Base-by-base conservation (phyloP, 1,140 invertebrate species). In the Plectrocnemia conspersa region DNA sequence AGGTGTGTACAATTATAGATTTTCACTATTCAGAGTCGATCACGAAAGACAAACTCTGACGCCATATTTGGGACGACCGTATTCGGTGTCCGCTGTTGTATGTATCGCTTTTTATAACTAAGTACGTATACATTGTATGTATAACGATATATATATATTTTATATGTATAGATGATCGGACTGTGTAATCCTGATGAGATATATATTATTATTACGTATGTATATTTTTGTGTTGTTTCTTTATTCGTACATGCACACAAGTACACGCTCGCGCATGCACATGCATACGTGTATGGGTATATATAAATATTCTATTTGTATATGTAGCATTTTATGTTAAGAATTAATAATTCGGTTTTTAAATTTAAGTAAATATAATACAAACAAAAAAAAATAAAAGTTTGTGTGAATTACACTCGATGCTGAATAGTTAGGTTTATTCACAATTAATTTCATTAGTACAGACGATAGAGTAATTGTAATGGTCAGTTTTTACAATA, bases 401-500 rank as follows among this genome's bases (percentile, higher is more conserved):
- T 18, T 15, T n/a, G n/a, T n/a, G n/a, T 19, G 44, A 40, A 41
- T 21, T 40, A 22, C 24, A 50, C 11, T 23, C 40, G 16, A 45
- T 54, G 52, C 52, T 52, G 41, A 46, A 45, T 53, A 53, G 36
- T 25, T 24, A 47, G 41, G 44, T 24, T 36, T 47, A 10, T 38
- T 32, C 9, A 27, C 21, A 25, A 35, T 32, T 49, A 16, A 16
- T 49, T 54, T 61, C 35, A 48, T 56, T 56, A 61, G 54, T 45
- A 46, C 46, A 54, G 52, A 48, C 48, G 54, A 56, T 60, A 59
- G 47, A 52, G 45, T 56, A 40, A 54, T 56, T 56, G 27, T 56
- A 53, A 57, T 56, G 59, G 59, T 61, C 59, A 61, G 59, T 61
- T 61, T 50, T 60, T 44, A 53, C 52, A 44, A 16, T 50, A 56